These are phyloP conservation scores for Sarcophaga variegata DNA, from an alignment of 2,888 invertebrate genomes.

Conservation along the genomic window DNA sequence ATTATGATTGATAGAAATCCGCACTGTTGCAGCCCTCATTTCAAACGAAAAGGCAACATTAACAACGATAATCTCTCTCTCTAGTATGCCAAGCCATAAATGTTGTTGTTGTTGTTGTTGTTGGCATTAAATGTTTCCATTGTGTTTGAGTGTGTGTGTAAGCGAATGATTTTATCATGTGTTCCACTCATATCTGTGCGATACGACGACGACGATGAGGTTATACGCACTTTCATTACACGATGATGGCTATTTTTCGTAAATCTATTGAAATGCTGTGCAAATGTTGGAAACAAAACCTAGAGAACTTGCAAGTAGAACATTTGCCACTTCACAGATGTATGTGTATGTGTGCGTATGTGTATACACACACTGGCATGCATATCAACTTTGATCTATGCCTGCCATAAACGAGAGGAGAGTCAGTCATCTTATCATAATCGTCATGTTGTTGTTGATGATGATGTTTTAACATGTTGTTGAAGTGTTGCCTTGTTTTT, in stretches of 20 bases:
- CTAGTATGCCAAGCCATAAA: too few relatives aligned
- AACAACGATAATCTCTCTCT: background rate
- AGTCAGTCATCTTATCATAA: constrained; percentile 58
- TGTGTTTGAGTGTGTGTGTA: constrained; percentile 25
- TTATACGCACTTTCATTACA: background rate
- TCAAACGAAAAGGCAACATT: constrained; percentile 46
- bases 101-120: too few relatives aligned
- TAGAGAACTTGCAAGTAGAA: background rate
- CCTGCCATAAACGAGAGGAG: background rate
- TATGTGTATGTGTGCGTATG: background rate
- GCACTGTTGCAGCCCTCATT: constrained; percentile 48
- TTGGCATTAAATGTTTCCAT: constrained; percentile 19
- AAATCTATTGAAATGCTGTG: background rate
- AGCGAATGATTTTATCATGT: constrained; percentile 28
- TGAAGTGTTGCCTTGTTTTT: constrained; percentile 48
- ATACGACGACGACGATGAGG: background rate
- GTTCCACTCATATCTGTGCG: background rate
- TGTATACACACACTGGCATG: background rate
- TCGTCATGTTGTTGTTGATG: constrained; percentile 59
- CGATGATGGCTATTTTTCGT: background rate
- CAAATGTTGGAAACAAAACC: too few relatives aligned
- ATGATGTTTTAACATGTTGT: constrained; percentile 56
- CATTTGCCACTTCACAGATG: background rate
- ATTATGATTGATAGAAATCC: constrained; percentile 67
- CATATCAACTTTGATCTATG: background rate